Evolutionary conservation across 2,797 vertebrate genomes (phyloP), one percentile per base, ranked within the genome.

Genomic region (Pipistrellus pipistrellus): DNA sequence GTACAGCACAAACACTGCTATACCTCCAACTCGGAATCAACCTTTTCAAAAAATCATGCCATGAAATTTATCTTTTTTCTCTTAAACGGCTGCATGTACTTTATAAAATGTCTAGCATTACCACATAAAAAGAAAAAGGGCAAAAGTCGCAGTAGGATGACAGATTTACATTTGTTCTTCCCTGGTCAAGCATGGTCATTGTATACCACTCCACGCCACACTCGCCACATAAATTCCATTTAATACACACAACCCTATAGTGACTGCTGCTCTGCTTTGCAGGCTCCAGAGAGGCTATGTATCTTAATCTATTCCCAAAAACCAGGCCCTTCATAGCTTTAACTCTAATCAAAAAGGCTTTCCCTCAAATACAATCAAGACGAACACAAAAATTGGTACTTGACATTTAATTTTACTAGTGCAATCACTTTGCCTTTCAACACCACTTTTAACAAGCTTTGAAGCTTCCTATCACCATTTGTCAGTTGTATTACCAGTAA

Each of bases 41-140:
- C 64, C 30, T 90, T 93, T 94, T 88, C 53, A 95, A 92, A 78
- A 25, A 92, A 72, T 46, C 30, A 64, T 51, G 64, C 14, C 38
- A 71, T n/a, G 32, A 25, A 90, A 95, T 64, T 55, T 83, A 84
- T 77, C 32, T 94, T 85, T 84, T 62, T 80, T 91, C 32, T 93
- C 41, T 27, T 88, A 89, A 89, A 73, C 2, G 55, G 12, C 30
- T 44, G 13, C 44, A 84, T 17, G 23, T 30, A 80, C 13, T 71
- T 78, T 53, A 69, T 46, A 83, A 82, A 57, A 86, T 88, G 25
- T 76, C 85, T 6, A 96, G 20, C 66, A 32, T 9, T 51, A 69
- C 53, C 13, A 87, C 55, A n/a, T 59, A 86, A 69, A 82, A 89
- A 57, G 85, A 18, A 15, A 93, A 85, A 91, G 87, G 35, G 27